Evolutionary conservation across 1,140 invertebrate genomes (phyloP).

Genomic region (Cotesia chilonis): DNA sequence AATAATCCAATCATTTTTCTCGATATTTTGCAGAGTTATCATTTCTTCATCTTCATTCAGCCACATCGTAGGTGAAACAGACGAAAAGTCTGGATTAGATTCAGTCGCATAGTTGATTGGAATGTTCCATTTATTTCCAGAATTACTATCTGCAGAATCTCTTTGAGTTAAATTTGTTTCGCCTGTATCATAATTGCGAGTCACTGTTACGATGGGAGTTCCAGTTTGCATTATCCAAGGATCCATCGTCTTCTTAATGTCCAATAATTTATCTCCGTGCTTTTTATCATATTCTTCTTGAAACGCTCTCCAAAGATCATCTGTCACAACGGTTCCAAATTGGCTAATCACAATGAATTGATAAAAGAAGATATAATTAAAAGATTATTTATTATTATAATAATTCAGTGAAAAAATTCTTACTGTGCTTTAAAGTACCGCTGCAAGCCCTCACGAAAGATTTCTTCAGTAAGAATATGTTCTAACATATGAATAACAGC

Average conservation of each 20-base stretch:
- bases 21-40: neutral
- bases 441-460: conserved; percentile 58
- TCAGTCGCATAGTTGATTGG: conserved; percentile 18
- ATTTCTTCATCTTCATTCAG: neutral
- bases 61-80: neutral
- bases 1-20: conserved; percentile 24
- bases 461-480: conserved; percentile 61
- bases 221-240: conserved; percentile 71
- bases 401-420: conserved; percentile 36
- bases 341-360: conserved; percentile 49
- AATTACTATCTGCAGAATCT: neutral
- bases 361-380: neutral
- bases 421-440: conserved; percentile 60
- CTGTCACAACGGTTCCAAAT: conserved; percentile 79
- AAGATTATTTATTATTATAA: neutral
- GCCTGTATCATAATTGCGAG: conserved; percentile 28
- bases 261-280: conserved; percentile 54
- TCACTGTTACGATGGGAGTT: conserved; percentile 68
- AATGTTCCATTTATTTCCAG: neutral
- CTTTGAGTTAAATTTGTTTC: neutral
- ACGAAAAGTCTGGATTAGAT: conserved; percentile 17
- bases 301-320: conserved; percentile 82
- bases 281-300: conserved; percentile 62
- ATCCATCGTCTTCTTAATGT: conserved; percentile 67
- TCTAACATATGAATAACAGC: conserved; percentile 66